Conservation (phyloP, 1,140 invertebrate species). For the Macrostomum lignano region DNA sequence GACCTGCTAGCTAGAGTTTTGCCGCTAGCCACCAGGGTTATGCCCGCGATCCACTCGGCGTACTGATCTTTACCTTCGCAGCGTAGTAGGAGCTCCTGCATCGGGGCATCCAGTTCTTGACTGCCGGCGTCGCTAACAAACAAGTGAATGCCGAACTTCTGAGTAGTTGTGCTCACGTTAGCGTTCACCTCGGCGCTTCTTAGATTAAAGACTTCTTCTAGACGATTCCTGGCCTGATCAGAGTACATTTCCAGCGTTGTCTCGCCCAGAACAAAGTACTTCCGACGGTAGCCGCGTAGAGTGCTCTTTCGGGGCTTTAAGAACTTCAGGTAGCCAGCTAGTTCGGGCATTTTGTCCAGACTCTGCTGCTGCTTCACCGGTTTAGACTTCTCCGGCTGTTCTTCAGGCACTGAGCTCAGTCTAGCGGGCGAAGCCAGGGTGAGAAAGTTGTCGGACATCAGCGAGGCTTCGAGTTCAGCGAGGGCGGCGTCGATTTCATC, state of each 20-base stretch:
- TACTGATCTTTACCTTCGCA: constrained; percentile 48
- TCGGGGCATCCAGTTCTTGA: no score
- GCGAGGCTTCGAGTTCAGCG: no score
- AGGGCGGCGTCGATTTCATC: no score
- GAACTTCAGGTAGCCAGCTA: no score
- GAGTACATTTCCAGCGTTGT: not conserved
- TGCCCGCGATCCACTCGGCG: constrained; percentile 91
- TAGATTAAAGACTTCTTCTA: not conserved
- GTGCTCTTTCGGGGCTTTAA: no score
- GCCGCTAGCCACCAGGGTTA: constrained; percentile 67
- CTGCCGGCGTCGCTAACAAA: constrained; percentile 48
- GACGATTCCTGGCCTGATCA: not conserved
- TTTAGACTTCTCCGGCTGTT: no score
- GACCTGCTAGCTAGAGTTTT: constrained; percentile 64
- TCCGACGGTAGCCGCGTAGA: no score
- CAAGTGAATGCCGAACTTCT: constrained; percentile 70
- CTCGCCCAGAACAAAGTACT: not conserved
- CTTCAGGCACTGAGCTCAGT: no score
- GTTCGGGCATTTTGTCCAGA: no score
- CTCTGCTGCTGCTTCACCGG: no score
- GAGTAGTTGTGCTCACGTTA: constrained; percentile 65
- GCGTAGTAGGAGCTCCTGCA: constrained; percentile 1
- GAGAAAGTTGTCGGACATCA: no score
- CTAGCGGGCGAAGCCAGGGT: no score
- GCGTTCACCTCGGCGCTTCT: constrained; percentile 68